A percentile compares a stretch with the other conserved stretches of the same genome.
phyloP scores from a whole-genome alignment of 2,797 vertebrate genomes.

The Micropoecilia bifurca region DNA sequence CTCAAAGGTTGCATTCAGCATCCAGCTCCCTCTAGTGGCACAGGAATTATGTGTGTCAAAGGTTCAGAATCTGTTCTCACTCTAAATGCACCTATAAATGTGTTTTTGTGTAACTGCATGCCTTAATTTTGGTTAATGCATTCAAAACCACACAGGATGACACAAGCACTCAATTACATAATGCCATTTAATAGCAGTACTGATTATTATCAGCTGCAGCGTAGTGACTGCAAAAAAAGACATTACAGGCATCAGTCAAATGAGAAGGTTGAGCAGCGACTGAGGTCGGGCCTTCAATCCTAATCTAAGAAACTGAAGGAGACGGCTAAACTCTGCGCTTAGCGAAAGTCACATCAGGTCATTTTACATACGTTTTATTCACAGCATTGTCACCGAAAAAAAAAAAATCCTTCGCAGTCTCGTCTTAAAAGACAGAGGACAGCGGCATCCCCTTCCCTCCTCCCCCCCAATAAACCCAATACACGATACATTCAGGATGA shows the following conservation, averaged over 20 bases:
- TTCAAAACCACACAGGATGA: constrained; percentile 51
- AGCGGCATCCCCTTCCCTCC: not conserved
- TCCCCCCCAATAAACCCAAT: constrained; percentile 43
- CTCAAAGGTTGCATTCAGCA: constrained; percentile 27
- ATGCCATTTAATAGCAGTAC: constrained; percentile 83
- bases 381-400: constrained; percentile 62
- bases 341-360: constrained; percentile 70
- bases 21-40: constrained; percentile 70
- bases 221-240: constrained; percentile 74
- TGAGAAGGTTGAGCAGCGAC: constrained; percentile 69
- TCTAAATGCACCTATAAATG: constrained; percentile 14
- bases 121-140: constrained; percentile 45
- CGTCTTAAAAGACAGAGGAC: constrained; percentile 47
- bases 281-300: constrained; percentile 65
- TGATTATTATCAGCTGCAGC: constrained; percentile 76
- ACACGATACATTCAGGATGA: constrained; percentile 66
- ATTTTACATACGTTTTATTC: constrained; percentile 79
- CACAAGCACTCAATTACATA: constrained; percentile 73
- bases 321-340: constrained; percentile 66
- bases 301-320: constrained; percentile 72
- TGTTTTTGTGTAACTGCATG: constrained; percentile 29
- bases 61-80: not conserved
- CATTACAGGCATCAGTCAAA: constrained; percentile 76
- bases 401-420: constrained; percentile 49
- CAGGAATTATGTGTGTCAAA: constrained; percentile 7